Evolutionary conservation across 1,140 invertebrate genomes (phyloP).

Genomic region (Panonychus citri): DNA sequence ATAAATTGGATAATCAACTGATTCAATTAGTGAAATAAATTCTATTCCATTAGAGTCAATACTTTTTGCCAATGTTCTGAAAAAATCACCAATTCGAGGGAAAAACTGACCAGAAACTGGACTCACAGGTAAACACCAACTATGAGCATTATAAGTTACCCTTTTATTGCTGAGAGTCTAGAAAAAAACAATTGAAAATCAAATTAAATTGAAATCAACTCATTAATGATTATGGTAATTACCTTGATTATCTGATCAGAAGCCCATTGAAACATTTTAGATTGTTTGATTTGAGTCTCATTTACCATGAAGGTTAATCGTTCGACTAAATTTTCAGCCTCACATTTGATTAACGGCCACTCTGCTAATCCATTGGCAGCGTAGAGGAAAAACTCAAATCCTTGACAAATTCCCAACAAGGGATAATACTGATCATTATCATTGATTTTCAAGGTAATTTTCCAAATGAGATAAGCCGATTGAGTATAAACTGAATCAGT

Average conservation of each 20-base stretch:
- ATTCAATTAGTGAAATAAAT: constrained; percentile 36
- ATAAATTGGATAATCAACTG: constrained; percentile 45
- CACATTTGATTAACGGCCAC: constrained; percentile 17
- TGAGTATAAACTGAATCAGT: constrained; percentile 38
- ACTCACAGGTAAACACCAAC: constrained; percentile 40
- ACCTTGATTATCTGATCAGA: neutral
- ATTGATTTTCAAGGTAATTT: constrained; percentile 37
- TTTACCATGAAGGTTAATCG: neutral
- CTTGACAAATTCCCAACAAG: constrained; percentile 64
- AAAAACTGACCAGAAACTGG: constrained; percentile 31
- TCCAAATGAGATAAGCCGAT: constrained; percentile 39
- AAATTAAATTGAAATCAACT: neutral
- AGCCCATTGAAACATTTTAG: neutral
- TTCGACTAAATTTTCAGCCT: constrained; percentile 8
- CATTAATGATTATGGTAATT: neutral
- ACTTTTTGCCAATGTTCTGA: constrained; percentile 42
- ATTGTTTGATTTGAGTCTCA: neutral
- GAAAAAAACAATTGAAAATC: neutral
- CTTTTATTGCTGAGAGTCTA: constrained; percentile 23
- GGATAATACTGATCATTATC: constrained; percentile 48
- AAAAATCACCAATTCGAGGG: constrained; percentile 32
- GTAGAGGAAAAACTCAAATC: constrained; percentile 57
- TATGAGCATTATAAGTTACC: constrained; percentile 51
- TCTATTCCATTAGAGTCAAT: constrained; percentile 35
- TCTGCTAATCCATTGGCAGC: constrained; percentile 32